Evolutionary conservation across 2,797 vertebrate species (phyloP).

Genomic region (Poecile montanus): DNA sequence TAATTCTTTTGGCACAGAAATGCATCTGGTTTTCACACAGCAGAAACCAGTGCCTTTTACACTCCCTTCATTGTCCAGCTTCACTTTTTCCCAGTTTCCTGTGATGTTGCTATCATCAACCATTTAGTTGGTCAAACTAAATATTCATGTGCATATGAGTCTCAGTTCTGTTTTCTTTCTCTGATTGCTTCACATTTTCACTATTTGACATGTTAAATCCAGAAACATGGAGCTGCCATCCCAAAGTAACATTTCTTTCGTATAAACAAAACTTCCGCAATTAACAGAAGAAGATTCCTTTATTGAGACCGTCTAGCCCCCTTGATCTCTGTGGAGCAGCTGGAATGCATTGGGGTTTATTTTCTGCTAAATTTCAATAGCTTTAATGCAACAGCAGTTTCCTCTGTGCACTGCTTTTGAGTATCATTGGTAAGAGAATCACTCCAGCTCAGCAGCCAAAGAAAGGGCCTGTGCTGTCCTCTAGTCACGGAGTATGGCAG

Average conservation of each 20-base stretch:
- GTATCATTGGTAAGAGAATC: neutral
- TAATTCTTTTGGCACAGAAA: neutral
- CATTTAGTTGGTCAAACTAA: neutral
- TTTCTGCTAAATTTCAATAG: neutral
- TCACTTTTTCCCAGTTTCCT: neutral
- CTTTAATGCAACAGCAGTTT: neutral
- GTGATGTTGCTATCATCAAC: neutral
- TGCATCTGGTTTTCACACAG: neutral
- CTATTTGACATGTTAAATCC: neutral
- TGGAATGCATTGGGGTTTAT: neutral
- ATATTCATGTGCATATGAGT: neutral
- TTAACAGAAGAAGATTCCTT: neutral
- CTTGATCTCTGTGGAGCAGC: neutral
- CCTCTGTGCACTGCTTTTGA: neutral
- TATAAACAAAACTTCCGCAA: neutral
- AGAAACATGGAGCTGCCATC: neutral
- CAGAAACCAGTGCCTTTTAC: neutral
- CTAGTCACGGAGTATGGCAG: neutral
- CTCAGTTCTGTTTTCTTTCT: neutral
- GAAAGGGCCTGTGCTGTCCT: neutral
- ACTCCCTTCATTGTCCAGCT: neutral
- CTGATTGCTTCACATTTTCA: neutral
- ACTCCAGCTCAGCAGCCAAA: neutral
- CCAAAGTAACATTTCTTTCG: neutral
- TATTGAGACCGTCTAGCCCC: neutral